Evolutionary conservation across 2,113 vertebrate species (phyloP).

Genomic region (Trochalopteron elliotii): DNA sequence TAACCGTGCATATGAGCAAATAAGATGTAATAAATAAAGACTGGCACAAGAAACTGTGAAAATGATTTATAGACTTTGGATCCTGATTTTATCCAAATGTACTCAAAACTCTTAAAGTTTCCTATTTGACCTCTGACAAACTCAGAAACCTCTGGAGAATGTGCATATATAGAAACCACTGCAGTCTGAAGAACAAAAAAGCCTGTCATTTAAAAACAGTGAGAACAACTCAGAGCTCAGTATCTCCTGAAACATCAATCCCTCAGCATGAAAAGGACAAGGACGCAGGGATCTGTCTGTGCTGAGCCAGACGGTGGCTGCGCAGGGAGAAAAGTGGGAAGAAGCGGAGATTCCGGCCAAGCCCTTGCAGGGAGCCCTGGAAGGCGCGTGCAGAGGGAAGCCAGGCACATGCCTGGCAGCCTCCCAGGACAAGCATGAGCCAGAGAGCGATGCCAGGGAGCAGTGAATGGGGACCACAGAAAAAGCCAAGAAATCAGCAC

Average conservation of each 20-base stretch:
- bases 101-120: not conserved
- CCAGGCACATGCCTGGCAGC: constrained; percentile 29
- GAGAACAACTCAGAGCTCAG: not conserved
- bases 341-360: accelerated
- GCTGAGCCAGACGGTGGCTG: not conserved
- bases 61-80: not conserved
- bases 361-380: not conserved
- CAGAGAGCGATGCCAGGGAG: not conserved
- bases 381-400: not conserved
- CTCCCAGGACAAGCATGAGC: not conserved
- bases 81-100: not conserved
- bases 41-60: not conserved
- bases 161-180: not conserved
- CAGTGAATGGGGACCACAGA: not conserved
- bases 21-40: not conserved
- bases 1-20: not conserved
- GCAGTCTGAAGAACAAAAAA: not conserved
- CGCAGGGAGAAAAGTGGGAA: not conserved
- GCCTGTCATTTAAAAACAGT: not conserved
- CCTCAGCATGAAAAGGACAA: not conserved
- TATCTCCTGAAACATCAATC: not conserved
- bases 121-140: not conserved
- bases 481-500: constrained; percentile 1
- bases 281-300: accelerated
- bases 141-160: not conserved